These are phyloP conservation scores for Catamblyrhynchus diadema DNA, from an alignment of 2,797 vertebrate species.

Conservation along the genomic window DNA sequence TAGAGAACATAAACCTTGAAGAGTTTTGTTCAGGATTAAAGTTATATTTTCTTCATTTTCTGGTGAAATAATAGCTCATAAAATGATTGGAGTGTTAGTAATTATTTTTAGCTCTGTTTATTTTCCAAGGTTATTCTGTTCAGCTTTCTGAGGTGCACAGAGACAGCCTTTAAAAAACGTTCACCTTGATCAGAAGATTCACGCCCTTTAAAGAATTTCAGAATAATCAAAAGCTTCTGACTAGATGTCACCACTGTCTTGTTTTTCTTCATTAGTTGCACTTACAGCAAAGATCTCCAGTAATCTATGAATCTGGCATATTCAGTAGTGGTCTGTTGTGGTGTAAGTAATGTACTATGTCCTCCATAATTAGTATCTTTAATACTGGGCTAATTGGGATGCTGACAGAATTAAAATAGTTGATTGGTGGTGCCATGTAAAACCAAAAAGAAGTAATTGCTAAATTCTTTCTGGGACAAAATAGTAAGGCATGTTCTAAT, in stretches of 20 bases:
- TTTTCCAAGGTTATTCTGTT: conserved; percentile 9
- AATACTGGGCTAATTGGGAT: background rate
- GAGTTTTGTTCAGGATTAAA: conserved; percentile 73
- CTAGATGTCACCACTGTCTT: background rate
- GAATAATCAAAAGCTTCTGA: conserved; percentile 18
- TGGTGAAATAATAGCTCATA: conserved; percentile 66
- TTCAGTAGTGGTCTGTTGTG: background rate
- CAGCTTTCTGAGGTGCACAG: background rate
- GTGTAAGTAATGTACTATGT: background rate
- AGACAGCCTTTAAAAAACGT: background rate
- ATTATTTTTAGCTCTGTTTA: conserved; percentile 68
- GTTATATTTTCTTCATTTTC: conserved; percentile 61
- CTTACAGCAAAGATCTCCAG: background rate
- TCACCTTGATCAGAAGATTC: conserved; percentile 24
- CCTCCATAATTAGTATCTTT: background rate
- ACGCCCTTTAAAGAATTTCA: background rate
- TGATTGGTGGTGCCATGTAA: background rate
- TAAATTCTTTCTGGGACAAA: background rate
- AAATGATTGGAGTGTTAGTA: conserved; percentile 52
- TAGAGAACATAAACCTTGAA: conserved; percentile 73
- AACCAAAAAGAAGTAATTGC: background rate
- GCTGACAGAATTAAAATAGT: conserved; percentile 6
- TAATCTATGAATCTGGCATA: background rate
- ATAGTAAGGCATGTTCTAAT: background rate
- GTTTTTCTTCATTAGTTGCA: conserved; percentile 26